Evolutionary conservation across 2,113 vertebrate genomes (phyloP), one percentile per base, ranked within the genome.

Genomic region (Eptesicus fuscus): DNA sequence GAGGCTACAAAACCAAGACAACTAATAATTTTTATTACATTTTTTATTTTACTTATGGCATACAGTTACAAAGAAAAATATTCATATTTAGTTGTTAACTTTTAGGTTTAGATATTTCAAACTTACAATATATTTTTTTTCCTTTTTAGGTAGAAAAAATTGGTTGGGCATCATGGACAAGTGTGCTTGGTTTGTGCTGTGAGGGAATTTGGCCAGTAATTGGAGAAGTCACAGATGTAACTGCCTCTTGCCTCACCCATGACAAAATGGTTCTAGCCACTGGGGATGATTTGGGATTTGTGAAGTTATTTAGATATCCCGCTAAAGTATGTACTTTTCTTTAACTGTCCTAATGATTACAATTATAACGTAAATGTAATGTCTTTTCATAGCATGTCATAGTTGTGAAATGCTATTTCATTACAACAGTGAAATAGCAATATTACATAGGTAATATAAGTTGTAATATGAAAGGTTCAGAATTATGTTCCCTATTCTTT

Each of bases 281-380:
- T 65, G 99, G 99, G 93, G 99, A 99, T 97, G 99, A 99, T 97
- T 99, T 99, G 97, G 99, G 99, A 98, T 99, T 99, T 95, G 98
- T 99, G 96, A 99, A 99, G 97, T 98, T 99, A 74, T 99, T 99
- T 97, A 99, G 98, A 97, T 99, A 99, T 91, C 99, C 99, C 73
- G 99, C 99, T 90, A 99, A 99, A 98, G 99, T 99, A 98, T 98
- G 98, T 98, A 53, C 76, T 95, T 96, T 96, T 96, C 63, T 92
- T 96, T 71, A 94, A 86, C 56, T 89, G 74, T 82, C 32, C 56
- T 73, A 94, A 82, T 93, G n/a, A 80, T 80, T 18, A 30, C 77
- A 61, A 35, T 78, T 70, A 78, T 70, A 53, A 73, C 93, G 90
- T 86, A 74, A 73, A 84, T 14, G 22, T 56, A 61, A 37, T 49